Evolutionary conservation across 2,888 invertebrate species (phyloP).

Genomic region (Hydropsyche betteni): DNA sequence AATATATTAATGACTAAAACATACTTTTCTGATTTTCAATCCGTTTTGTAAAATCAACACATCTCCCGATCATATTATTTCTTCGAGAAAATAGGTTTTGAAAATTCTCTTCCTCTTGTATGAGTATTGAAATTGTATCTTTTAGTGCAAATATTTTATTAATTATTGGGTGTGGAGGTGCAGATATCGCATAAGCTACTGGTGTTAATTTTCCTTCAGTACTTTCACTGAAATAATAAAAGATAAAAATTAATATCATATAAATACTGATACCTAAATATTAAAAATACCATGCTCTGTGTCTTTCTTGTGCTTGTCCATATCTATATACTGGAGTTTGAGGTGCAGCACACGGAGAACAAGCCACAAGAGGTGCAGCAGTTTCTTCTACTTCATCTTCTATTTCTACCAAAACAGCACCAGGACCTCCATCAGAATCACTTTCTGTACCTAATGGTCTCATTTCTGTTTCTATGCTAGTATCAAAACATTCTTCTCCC

Average conservation of each 20-base stretch:
- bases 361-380: slow-evolving; percentile 75
- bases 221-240: slow-evolving; percentile 47
- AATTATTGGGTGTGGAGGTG: slow-evolving; percentile 47
- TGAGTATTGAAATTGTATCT: slow-evolving; percentile 22
- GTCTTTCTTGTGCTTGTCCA: slow-evolving; percentile 66
- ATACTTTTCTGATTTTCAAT: slow-evolving; percentile 49
- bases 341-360: slow-evolving; percentile 69
- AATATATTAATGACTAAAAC: background rate
- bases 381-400: slow-evolving; percentile 84
- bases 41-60: slow-evolving; percentile 47
- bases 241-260: background rate
- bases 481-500: slow-evolving; percentile 35
- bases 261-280: background rate
- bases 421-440: slow-evolving; percentile 67
- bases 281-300: slow-evolving; percentile 61
- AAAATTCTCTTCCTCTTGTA: slow-evolving; percentile 47
- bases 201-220: slow-evolving; percentile 50
- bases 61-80: slow-evolving; percentile 46
- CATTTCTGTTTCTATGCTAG: slow-evolving; percentile 31
- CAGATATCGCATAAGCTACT: slow-evolving; percentile 46
- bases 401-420: slow-evolving; percentile 81
- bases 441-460: slow-evolving; percentile 53
- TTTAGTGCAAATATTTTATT: slow-evolving; percentile 39
- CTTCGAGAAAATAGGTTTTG: slow-evolving; percentile 47
- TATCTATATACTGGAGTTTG: slow-evolving; percentile 80